A percentile compares a stretch with the other conserved stretches of the same genome.
Evolutionary conservation across 2,888 invertebrate genomes (phyloP).

Genomic region (Ctenicera cuprea): DNA sequence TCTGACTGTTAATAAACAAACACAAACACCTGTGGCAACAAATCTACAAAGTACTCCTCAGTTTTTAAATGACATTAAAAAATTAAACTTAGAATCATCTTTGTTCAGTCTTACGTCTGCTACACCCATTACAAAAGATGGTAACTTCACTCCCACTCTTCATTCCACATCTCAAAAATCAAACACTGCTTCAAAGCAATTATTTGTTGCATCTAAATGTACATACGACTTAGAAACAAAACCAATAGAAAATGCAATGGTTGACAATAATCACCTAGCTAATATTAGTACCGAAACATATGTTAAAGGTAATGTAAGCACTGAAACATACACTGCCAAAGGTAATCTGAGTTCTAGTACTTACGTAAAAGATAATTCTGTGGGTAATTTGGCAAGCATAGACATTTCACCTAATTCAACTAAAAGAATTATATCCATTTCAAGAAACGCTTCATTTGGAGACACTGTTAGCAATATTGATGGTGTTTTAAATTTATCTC

Average conservation of each 20-base stretch:
- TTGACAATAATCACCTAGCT: not conserved
- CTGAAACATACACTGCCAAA: slow-evolving; percentile 74
- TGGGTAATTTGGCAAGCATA: not conserved
- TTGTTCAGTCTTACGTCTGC: not conserved
- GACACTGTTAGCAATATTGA: not conserved
- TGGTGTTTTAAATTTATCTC: slow-evolving; percentile 6
- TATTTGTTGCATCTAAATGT: not conserved
- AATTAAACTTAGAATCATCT: not conserved
- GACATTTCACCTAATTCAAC: not conserved
- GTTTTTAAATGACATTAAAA: not conserved
- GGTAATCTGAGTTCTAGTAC: slow-evolving; percentile 66
- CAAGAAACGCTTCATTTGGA: not conserved
- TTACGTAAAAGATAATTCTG: slow-evolving; percentile 54
- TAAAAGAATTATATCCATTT: not conserved
- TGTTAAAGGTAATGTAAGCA: slow-evolving; percentile 68
- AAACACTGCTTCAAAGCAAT: not conserved
- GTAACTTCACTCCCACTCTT: not conserved
- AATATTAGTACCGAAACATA: slow-evolving; percentile 47
- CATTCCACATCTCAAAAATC: slow-evolving; percentile 12
- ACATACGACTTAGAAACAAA: not conserved
- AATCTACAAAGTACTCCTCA: not conserved
- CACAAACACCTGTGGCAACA: not conserved
- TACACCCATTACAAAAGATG: not conserved
- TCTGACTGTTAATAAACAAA: not conserved
- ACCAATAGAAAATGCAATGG: not conserved